Conservation (phyloP, 2,888 invertebrate genomes). For the Pandemis heparana region DNA sequence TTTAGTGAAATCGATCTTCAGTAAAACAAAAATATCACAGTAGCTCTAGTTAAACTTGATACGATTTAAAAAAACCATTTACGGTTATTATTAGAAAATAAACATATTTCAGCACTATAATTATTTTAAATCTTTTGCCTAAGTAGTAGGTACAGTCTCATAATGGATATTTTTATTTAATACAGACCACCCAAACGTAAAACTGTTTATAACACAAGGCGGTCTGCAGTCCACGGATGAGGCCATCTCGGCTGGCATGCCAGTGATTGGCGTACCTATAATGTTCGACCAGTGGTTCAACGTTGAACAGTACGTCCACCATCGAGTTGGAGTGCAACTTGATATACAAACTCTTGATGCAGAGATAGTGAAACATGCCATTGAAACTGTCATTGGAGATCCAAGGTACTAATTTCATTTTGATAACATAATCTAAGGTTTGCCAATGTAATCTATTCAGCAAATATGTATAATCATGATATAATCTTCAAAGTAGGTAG, state of each 20-base stretch:
- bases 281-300: conserved; percentile 57
- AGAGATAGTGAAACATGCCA: conserved; percentile 35
- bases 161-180: background rate
- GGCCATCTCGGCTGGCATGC: conserved; percentile 67
- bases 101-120: no score
- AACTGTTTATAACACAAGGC: conserved; percentile 76
- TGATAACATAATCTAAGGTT: no score
- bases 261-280: conserved; percentile 58
- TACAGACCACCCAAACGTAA: conserved; percentile 71
- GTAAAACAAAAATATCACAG: no score
- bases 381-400: conserved; percentile 20
- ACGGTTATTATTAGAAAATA: no score
- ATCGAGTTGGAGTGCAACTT: conserved; percentile 62
- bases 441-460: no score
- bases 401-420: background rate
- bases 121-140: no score
- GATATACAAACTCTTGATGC: conserved; percentile 58
- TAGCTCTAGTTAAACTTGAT: no score
- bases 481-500: no score
- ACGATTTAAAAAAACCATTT: no score
- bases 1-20: no score
- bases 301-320: conserved; percentile 55
- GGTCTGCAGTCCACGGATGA: conserved; percentile 76
- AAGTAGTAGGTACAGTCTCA: background rate
- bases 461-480: no score